Conservation (phyloP, 2,888 invertebrate genomes). For the Empis livida region DNA sequence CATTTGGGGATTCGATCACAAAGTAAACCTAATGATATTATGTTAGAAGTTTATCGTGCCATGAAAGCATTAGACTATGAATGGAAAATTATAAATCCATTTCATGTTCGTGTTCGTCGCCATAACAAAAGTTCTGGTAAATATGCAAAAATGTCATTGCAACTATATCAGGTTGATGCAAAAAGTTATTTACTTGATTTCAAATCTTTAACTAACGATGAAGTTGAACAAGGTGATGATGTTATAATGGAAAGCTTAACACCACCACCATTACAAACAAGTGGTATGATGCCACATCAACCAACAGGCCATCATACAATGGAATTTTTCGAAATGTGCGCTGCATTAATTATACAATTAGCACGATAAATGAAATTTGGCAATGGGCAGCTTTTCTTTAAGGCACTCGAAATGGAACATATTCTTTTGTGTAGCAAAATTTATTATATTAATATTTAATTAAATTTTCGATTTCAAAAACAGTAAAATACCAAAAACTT, state of each 20-base stretch:
- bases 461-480: no score
- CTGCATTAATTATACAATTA: conserved; percentile 92
- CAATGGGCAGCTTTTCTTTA: background rate
- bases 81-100: conserved; percentile 98
- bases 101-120: conserved; percentile 89
- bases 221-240: conserved; percentile 42
- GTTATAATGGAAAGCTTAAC: conserved; percentile 35
- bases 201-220: conserved; percentile 79
- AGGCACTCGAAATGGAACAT: no score
- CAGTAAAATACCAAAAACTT: no score
- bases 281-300: conserved; percentile 28
- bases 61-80: conserved; percentile 98
- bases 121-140: conserved; percentile 71
- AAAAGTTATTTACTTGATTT: conserved; percentile 96
- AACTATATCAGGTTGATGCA: conserved; percentile 97
- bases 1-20: conserved; percentile 97
- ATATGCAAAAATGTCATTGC: conserved; percentile 94
- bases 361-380: conserved; percentile 57
- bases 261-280: conserved; percentile 26
- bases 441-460: no score
- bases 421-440: no score
- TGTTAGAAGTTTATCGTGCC: conserved; percentile 98
- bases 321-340: conserved; percentile 99
- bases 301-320: conserved; percentile 84
- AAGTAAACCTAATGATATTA: conserved; percentile 98